phyloP scores from a whole-genome alignment of 2,888 invertebrate genomes.

The Mythimna lalbum region DNA sequence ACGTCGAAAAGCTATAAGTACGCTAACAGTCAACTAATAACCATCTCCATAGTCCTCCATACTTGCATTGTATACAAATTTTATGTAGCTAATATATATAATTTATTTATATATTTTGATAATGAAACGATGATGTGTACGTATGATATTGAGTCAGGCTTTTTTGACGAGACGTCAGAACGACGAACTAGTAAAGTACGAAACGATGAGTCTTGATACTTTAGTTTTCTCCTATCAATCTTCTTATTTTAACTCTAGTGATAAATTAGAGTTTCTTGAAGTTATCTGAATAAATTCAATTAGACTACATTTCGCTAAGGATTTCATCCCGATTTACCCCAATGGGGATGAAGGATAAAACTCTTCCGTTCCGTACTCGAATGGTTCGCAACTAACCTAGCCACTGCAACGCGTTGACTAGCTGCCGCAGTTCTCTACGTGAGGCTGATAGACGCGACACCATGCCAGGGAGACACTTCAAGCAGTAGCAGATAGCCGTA shows the following conservation, averaged over 20 bases:
- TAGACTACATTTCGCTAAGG: slow-evolving; percentile 10
- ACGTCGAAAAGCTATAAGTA: slow-evolving; percentile 82
- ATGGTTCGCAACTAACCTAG: slow-evolving; percentile 40
- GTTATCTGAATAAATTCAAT: neutral
- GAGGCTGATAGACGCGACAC: slow-evolving; percentile 20
- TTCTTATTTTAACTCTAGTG: neutral
- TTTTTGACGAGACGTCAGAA: slow-evolving; percentile 66
- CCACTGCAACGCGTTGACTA: slow-evolving; percentile 67
- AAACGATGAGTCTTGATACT: slow-evolving; percentile 9
- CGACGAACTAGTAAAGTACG: slow-evolving; percentile 59
- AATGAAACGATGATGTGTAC: slow-evolving; percentile 87
- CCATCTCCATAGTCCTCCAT: slow-evolving; percentile 61
- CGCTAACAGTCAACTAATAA: slow-evolving; percentile 84
- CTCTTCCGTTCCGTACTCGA: slow-evolving; percentile 22
- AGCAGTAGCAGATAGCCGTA: too few relatives aligned
- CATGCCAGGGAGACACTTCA: slow-evolving; percentile 14
- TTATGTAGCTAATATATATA: slow-evolving; percentile 74
- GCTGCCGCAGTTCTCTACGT: slow-evolving; percentile 65
- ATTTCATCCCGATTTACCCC: neutral
- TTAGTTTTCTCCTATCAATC: neutral
- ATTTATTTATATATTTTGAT: slow-evolving; percentile 71
- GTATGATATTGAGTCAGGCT: slow-evolving; percentile 81
- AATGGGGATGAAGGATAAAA: neutral
- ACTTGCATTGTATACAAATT: slow-evolving; percentile 70
- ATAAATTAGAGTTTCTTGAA: slow-evolving; percentile 2